phyloP scores from a whole-genome alignment of 2,113 vertebrate genomes.

The Oxygymnocypris stewartii region DNA sequence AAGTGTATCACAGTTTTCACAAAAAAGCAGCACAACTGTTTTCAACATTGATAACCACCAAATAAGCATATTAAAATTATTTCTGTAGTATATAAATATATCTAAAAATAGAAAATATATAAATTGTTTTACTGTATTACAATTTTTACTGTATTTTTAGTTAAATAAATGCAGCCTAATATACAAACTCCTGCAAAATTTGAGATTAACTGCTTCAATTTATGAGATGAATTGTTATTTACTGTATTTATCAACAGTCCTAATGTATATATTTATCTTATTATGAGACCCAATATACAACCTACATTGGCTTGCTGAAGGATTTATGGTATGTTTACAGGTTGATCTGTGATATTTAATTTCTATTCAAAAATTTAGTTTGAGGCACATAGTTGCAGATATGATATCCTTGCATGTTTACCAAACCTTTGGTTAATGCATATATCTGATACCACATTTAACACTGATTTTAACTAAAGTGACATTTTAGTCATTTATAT shows the following conservation, averaged over 20 bases:
- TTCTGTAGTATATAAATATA: neutral
- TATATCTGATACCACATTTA: neutral
- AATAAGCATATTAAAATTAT: neutral
- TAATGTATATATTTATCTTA: neutral
- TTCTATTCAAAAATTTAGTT: neutral
- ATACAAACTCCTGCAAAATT: neutral
- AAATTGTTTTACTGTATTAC: neutral
- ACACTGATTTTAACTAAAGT: neutral
- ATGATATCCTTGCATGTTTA: neutral
- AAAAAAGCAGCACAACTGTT: neutral
- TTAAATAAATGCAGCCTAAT: neutral
- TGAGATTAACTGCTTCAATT: neutral
- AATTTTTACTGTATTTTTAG: neutral
- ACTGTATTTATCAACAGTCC: neutral
- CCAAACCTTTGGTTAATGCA: neutral
- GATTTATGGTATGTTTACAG: neutral
- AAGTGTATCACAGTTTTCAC: neutral
- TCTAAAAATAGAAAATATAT: neutral
- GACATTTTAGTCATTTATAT: neutral
- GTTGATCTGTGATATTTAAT: neutral
- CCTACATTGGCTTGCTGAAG: neutral
- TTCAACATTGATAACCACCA: neutral
- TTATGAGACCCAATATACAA: neutral
- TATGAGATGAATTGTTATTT: neutral
- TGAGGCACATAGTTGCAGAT: neutral